Percentiles rank a stretch among this genome's conserved stretches.
Evolutionary conservation across 2,888 invertebrate genomes (phyloP).

Genomic region (Lithophane leautieri): DNA sequence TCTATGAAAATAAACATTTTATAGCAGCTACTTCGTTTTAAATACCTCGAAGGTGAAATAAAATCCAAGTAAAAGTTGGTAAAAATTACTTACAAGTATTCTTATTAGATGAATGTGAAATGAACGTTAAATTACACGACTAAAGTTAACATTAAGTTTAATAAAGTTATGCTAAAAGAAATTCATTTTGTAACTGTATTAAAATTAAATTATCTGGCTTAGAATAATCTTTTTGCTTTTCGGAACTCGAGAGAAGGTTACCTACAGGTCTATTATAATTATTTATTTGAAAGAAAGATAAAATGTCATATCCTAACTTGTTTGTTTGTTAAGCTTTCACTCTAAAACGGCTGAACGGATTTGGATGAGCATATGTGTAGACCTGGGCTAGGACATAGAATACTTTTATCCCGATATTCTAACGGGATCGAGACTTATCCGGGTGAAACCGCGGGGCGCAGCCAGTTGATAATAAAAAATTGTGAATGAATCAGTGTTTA

Average conservation of each 20-base stretch:
- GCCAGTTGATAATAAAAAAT: background rate
- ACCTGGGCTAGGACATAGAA: too few relatives aligned
- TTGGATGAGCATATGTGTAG: too few relatives aligned
- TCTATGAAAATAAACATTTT: background rate
- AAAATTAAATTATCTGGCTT: constrained; percentile 7
- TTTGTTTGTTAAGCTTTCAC: too few relatives aligned
- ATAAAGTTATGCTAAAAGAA: constrained; percentile 27
- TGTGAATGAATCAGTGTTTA: background rate
- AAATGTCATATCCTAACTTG: background rate
- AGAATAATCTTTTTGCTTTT: constrained; percentile 24
- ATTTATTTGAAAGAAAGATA: background rate
- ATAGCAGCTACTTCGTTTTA: background rate
- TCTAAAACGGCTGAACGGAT: too few relatives aligned
- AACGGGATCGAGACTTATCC: too few relatives aligned
- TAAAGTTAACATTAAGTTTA: constrained; percentile 28
- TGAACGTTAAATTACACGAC: constrained; percentile 12
- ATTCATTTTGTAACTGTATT: constrained; percentile 11
- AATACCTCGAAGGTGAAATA: constrained; percentile 5
- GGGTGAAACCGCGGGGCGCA: too few relatives aligned
- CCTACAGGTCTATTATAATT: background rate
- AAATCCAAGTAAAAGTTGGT: background rate
- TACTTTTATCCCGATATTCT: too few relatives aligned
- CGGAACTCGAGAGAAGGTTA: background rate
- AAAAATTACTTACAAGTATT: constrained; percentile 11
- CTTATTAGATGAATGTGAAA: background rate